Evolutionary conservation across 2,797 vertebrate species (phyloP).

Genomic region (Cynodonichthys magdalenae): DNA sequence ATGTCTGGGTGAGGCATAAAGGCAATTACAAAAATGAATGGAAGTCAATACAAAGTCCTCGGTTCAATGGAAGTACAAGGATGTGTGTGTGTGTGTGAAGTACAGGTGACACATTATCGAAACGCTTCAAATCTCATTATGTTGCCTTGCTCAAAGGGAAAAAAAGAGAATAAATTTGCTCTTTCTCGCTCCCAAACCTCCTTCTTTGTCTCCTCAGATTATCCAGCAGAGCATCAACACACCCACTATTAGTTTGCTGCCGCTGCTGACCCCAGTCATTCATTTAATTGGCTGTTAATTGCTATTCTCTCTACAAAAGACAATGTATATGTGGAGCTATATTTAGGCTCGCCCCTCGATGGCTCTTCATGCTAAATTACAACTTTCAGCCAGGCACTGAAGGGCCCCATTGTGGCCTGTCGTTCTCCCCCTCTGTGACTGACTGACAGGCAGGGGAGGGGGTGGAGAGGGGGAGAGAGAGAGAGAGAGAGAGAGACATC

Average conservation of each 20-base stretch:
- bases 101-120: conserved; percentile 61
- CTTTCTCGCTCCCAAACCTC: conserved; percentile 46
- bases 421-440: conserved; percentile 79
- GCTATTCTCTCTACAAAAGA: conserved; percentile 79
- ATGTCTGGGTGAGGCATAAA: no score
- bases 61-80: no score
- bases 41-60: no score
- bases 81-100: conserved; percentile 1
- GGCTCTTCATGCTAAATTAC: conserved; percentile 83
- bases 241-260: conserved; percentile 75
- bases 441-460: conserved; percentile 77
- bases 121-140: conserved; percentile 62
- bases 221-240: conserved; percentile 69
- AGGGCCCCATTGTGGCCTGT: conserved; percentile 83
- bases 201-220: conserved; percentile 70
- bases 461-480: conserved; percentile 3
- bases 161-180: conserved; percentile 56
- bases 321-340: conserved; percentile 80
- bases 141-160: conserved; percentile 61
- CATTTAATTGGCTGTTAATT: conserved; percentile 85
- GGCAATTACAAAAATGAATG: no score
- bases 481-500: conserved; percentile 11
- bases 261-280: conserved; percentile 81
- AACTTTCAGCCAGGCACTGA: conserved; percentile 81
- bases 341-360: conserved; percentile 79